A percentile compares a stretch with the other conserved stretches of the same genome.
phyloP scores from a whole-genome alignment of 2,888 invertebrate genomes.

The Ligdia adustata region DNA sequence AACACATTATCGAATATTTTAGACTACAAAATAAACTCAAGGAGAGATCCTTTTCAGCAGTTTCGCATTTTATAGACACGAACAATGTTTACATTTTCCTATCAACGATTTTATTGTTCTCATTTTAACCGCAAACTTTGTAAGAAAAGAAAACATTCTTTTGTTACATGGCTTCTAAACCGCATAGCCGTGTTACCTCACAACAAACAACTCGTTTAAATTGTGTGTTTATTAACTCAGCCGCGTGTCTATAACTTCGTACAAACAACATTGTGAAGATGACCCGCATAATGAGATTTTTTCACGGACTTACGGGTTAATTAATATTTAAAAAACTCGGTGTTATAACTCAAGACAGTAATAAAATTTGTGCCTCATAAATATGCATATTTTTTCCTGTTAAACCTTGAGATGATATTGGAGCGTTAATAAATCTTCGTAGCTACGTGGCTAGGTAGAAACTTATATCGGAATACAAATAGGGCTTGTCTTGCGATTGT shows the following conservation, averaged over 20 bases:
- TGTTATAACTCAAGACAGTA: conserved; percentile 17
- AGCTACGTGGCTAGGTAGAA: not conserved
- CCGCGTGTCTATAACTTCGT: conserved; percentile 13
- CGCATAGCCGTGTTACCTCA: conserved; percentile 12
- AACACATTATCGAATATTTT: no score
- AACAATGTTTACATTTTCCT: conserved; percentile 1
- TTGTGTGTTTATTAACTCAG: conserved; percentile 21
- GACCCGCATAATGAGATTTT: conserved; percentile 25
- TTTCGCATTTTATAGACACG: no score
- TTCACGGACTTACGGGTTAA: conserved; percentile 21
- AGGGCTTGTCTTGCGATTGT: conserved; percentile 12
- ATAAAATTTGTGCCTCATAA: conserved; percentile 24
- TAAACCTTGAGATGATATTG: conserved; percentile 17
- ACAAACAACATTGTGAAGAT: conserved; percentile 14
- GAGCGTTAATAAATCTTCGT: conserved; percentile 18
- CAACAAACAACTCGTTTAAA: conserved; percentile 18
- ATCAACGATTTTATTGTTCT: not conserved
- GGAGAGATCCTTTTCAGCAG: no score
- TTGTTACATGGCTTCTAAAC: conserved; percentile 10
- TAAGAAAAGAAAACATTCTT: conserved; percentile 6
- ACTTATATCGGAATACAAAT: conserved; percentile 8
- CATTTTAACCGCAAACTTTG: conserved; percentile 1
- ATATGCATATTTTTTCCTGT: conserved; percentile 22
- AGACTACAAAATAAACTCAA: no score
- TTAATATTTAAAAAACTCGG: conserved; percentile 27